Evolutionary conservation across 2,113 vertebrate genomes (phyloP).

Genomic region (Pao palembangensis): DNA sequence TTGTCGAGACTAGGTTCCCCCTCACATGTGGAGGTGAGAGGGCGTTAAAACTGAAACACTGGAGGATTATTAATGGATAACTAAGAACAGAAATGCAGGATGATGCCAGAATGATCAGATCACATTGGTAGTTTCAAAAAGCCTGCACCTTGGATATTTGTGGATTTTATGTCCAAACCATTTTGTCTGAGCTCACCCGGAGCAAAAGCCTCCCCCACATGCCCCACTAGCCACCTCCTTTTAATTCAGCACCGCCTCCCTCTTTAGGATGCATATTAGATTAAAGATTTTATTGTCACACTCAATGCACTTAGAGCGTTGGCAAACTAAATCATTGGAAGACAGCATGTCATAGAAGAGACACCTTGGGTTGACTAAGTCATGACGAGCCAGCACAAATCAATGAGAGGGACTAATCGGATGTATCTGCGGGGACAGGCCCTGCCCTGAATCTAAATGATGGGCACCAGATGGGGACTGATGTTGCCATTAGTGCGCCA

Average conservation of each 20-base stretch:
- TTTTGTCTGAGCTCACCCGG: slow-evolving; percentile 44
- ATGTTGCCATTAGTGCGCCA: slow-evolving; percentile 66
- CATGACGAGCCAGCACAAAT: slow-evolving; percentile 69
- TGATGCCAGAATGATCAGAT: slow-evolving; percentile 4
- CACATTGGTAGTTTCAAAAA: slow-evolving; percentile 5
- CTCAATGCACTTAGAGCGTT: slow-evolving; percentile 73
- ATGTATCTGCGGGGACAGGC: slow-evolving; percentile 67
- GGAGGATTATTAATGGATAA: no score
- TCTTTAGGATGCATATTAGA: slow-evolving; percentile 72
- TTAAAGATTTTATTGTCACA: slow-evolving; percentile 77
- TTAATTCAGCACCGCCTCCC: slow-evolving; percentile 48
- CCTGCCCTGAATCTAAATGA: slow-evolving; percentile 70
- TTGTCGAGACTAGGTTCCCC: neutral
- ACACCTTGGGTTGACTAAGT: slow-evolving; percentile 74
- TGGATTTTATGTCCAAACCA: slow-evolving; percentile 37
- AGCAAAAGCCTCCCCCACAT: slow-evolving; percentile 29
- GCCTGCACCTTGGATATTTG: slow-evolving; percentile 22
- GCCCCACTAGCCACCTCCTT: slow-evolving; percentile 23
- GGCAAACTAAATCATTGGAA: slow-evolving; percentile 72
- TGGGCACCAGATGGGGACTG: slow-evolving; percentile 62
- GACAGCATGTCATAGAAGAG: slow-evolving; percentile 72
- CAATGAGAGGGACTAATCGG: slow-evolving; percentile 71
- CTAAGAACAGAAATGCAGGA: neutral
- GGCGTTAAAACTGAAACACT: no score
- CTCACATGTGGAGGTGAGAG: no score